These are phyloP conservation scores for Sinocyclocheilus anophthalmus DNA, from an alignment of 2,113 vertebrate genomes.

Conservation along the genomic window DNA sequence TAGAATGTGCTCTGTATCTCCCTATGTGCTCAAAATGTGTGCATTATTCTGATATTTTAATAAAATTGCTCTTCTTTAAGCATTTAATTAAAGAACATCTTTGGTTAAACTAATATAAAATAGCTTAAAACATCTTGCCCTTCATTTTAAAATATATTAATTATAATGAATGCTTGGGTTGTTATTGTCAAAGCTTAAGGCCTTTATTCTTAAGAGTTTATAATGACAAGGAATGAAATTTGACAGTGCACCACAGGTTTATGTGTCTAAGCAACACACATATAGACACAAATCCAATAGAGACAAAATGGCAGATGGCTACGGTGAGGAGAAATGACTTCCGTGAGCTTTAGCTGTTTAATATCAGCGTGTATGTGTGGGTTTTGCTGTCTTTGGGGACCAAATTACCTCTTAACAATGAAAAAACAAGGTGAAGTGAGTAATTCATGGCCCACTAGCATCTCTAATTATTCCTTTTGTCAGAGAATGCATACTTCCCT, in stretches of 20 bases:
- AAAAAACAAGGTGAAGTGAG: background rate
- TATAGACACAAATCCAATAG: conserved; percentile 34
- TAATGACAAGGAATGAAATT: background rate
- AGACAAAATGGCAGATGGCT: conserved; percentile 38
- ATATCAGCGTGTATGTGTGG: background rate
- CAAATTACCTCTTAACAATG: background rate
- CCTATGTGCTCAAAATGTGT: background rate
- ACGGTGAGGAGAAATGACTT: conserved; percentile 26
- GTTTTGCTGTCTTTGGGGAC: background rate
- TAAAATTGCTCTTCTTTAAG: background rate
- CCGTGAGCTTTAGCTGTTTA: conserved; percentile 2
- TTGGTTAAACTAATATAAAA: background rate
- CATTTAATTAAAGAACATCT: background rate
- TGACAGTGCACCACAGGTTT: conserved; percentile 11
- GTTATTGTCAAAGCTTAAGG: background rate
- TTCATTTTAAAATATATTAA: background rate
- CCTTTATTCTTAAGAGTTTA: background rate
- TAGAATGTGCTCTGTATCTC: background rate
- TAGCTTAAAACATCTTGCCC: background rate
- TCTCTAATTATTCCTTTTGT: background rate
- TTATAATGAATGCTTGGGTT: background rate
- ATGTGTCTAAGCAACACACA: conserved; percentile 24
- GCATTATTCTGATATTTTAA: background rate
- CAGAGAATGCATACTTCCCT: background rate
- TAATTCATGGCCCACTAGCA: background rate